Base-by-base conservation (phyloP, 1,140 invertebrate species). In the Trinorchestia longiramus region DNA sequence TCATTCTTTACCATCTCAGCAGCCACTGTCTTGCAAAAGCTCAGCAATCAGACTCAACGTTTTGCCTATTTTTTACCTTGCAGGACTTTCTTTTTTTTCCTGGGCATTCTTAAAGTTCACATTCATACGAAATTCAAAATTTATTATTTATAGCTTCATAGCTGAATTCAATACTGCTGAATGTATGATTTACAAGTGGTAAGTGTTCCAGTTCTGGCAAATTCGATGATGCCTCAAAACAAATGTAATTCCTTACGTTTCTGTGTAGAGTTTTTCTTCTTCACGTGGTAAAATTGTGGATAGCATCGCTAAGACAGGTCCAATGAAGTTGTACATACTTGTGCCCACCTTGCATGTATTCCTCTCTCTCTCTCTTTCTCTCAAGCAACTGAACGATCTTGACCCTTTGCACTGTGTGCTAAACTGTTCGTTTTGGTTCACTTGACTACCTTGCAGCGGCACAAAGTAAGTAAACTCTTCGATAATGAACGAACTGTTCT, bases 331-430 rank as follows among this genome's bases (percentile, higher is more conserved):
- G 62, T 77, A 77, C 62, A 77, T 77, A 77, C 62, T 53, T 1
- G 62, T 36, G 62, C 62, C 28, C 62, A 36, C 62, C 28, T 77
- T 77, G 62, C 62, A 77, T 90, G 43, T 90, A 36, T 42, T 42
- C 28, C n/a, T 53, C 47, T 53, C 47, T 53, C 19, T 53, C 47
- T 90, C 41, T 42, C 36, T 43, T 15, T 53, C 88, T 90, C n/a
- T 43, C 4, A 42, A 43, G 28, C 41, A 41, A 42, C 88, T 42
- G 88, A 90, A 43, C n/a, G n/a, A 42, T 90, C 88, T 90, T 42
- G 88, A 41, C 88, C n/a, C 43, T 47, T 94, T 94, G 92, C 92
- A 94, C 92, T 94, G 92, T 94, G 88, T 94, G 88, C 92, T 45
- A 94, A 94, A 47, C 44, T 94, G 4, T 94, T 40, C 43, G 44